Conservation (phyloP, 2,113 vertebrate genomes). For the Bubo scandiacus region DNA sequence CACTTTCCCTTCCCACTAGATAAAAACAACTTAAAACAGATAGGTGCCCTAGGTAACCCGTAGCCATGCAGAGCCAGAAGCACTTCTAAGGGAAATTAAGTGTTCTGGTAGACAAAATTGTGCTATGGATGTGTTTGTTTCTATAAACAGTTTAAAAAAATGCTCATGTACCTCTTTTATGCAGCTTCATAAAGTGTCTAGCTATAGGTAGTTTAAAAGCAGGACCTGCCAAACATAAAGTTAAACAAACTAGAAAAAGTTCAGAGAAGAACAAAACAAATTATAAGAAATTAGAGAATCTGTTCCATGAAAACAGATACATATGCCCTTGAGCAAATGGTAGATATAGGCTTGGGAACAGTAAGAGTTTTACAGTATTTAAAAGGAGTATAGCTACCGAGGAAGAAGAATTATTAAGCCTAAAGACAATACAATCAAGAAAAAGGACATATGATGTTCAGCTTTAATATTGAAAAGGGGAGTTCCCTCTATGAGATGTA, state of each 20-base stretch:
- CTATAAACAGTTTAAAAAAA: background rate
- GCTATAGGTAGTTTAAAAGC: background rate
- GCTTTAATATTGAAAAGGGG: background rate
- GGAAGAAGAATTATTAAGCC: background rate
- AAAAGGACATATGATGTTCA: background rate
- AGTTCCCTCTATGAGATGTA: background rate
- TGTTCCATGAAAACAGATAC: background rate
- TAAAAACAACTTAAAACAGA: background rate
- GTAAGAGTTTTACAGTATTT: background rate
- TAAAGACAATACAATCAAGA: background rate
- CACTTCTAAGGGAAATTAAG: background rate
- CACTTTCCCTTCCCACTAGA: background rate
- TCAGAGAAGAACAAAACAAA: background rate
- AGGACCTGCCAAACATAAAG: background rate
- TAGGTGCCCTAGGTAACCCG: background rate
- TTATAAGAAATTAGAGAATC: background rate
- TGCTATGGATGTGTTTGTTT: background rate
- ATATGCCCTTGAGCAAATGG: background rate
- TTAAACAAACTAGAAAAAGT: background rate
- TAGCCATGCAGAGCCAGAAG: background rate
- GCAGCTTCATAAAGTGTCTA: background rate
- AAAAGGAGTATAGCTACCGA: background rate
- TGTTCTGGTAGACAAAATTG: background rate
- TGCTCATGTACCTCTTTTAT: background rate
- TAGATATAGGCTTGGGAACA: background rate